A percentile compares a stretch with the other conserved stretches of the same genome.
These are phyloP conservation scores for Pelmatolapia mariae DNA, from an alignment of 2,113 vertebrate genomes.

Conservation along the genomic window DNA sequence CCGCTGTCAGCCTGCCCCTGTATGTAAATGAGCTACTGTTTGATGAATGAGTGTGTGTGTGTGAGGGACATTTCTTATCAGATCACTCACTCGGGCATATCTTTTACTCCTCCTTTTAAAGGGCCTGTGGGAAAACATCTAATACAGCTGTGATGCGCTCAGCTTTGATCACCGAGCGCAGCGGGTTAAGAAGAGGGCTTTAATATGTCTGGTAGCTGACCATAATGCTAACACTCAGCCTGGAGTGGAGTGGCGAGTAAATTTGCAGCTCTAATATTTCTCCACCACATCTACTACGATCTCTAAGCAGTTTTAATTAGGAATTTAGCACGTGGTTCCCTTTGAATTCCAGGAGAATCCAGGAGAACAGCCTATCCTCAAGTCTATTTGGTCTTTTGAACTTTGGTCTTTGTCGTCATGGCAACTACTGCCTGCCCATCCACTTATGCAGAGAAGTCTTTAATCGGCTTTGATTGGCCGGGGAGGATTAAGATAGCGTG, in stretches of 20 bases:
- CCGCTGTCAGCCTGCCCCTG: neutral
- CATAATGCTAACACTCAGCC: neutral
- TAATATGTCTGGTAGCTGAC: neutral
- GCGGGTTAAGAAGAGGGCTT: neutral
- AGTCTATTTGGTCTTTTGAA: neutral
- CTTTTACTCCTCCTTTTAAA: neutral
- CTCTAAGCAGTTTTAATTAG: neutral
- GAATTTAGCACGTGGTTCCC: neutral
- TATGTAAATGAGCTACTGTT: neutral
- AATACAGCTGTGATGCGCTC: neutral
- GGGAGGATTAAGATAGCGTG: slow-evolving; percentile 35
- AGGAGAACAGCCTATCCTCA: neutral
- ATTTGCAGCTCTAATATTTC: neutral
- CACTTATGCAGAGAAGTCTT: slow-evolving; percentile 46
- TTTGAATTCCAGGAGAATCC: neutral
- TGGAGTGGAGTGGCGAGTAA: neutral
- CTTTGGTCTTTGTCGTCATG: slow-evolving; percentile 40
- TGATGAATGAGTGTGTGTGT: neutral
- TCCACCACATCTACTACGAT: fast-evolving
- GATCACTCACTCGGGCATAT: neutral
- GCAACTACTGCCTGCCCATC: slow-evolving; percentile 27
- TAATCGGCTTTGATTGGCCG: slow-evolving; percentile 56
- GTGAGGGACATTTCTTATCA: neutral
- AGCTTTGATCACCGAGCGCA: neutral
- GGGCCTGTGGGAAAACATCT: neutral